phyloP scores from a whole-genome alignment of 2,113 vertebrate genomes.

The Catharus fuscescens region DNA sequence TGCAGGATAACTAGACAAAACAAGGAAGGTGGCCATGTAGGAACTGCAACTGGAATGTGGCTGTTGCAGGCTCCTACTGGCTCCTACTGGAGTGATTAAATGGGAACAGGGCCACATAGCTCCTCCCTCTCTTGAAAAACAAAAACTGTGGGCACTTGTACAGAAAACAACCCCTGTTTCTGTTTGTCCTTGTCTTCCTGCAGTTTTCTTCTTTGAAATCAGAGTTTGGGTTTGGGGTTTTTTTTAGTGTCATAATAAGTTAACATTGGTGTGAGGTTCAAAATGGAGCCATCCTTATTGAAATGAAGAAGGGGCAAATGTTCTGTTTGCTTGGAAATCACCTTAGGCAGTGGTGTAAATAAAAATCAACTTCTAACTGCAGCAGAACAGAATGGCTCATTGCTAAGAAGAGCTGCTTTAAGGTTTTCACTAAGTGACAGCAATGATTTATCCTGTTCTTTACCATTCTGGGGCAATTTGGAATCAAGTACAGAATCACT shows the following conservation, averaged over 20 bases:
- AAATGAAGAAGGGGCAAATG: background rate
- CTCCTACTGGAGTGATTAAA: conserved; percentile 43
- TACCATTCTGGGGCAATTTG: background rate
- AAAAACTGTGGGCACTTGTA: conserved; percentile 38
- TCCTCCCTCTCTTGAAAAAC: conserved; percentile 53
- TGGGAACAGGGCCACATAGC: conserved; percentile 37
- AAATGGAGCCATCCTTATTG: background rate
- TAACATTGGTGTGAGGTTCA: background rate
- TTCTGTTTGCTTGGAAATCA: background rate
- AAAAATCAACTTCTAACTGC: background rate
- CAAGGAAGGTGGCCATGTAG: background rate
- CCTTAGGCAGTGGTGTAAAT: background rate
- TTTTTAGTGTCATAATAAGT: background rate
- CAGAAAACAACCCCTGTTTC: conserved; percentile 5
- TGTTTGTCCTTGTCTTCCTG: conserved; percentile 10
- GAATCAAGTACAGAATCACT: background rate
- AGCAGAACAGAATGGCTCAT: background rate
- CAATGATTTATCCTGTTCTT: background rate
- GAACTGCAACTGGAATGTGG: conserved; percentile 25
- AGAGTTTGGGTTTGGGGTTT: background rate
- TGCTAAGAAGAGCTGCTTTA: background rate
- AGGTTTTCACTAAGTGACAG: background rate
- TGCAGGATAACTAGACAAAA: background rate
- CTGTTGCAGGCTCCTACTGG: conserved; percentile 24
- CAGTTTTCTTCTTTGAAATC: conserved; percentile 7